Conservation (phyloP, 2,888 invertebrate genomes). For the Pandemis cinnamomeana region DNA sequence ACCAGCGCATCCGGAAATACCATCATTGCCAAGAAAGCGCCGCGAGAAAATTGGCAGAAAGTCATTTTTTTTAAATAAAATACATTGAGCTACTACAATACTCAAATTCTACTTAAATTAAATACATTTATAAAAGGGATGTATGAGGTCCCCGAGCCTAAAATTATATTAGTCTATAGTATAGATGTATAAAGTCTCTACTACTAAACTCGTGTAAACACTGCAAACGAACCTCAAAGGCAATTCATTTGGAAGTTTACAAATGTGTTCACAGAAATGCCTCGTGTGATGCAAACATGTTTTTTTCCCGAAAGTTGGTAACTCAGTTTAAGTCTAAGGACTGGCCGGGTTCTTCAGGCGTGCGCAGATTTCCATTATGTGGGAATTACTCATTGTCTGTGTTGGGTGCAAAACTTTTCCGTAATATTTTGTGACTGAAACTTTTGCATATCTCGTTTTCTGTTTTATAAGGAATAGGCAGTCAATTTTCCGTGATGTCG, state of each 20-base stretch:
- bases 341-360: not conserved
- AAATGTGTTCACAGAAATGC: slow-evolving; percentile 27
- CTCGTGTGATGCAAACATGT: slow-evolving; percentile 23
- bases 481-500: too few relatives aligned
- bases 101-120: too few relatives aligned
- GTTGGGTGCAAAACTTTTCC: not conserved
- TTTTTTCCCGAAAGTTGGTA: slow-evolving; percentile 29
- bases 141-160: too few relatives aligned
- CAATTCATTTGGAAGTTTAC: slow-evolving; percentile 27
- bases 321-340: slow-evolving; percentile 18
- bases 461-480: not conserved
- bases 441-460: slow-evolving; percentile 1
- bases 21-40: too few relatives aligned
- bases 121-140: too few relatives aligned
- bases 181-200: too few relatives aligned
- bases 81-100: too few relatives aligned
- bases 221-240: slow-evolving; percentile 20
- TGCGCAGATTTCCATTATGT: slow-evolving; percentile 14
- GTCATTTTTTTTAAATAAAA: too few relatives aligned
- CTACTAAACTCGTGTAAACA: not conserved
- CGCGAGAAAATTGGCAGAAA: too few relatives aligned
- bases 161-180: too few relatives aligned
- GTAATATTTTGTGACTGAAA: not conserved
- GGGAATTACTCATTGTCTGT: not conserved
- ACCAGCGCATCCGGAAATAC: too few relatives aligned